These are phyloP conservation scores for Bungarus multicinctus DNA, from an alignment of 2,113 vertebrate genomes.

Conservation along the genomic window DNA sequence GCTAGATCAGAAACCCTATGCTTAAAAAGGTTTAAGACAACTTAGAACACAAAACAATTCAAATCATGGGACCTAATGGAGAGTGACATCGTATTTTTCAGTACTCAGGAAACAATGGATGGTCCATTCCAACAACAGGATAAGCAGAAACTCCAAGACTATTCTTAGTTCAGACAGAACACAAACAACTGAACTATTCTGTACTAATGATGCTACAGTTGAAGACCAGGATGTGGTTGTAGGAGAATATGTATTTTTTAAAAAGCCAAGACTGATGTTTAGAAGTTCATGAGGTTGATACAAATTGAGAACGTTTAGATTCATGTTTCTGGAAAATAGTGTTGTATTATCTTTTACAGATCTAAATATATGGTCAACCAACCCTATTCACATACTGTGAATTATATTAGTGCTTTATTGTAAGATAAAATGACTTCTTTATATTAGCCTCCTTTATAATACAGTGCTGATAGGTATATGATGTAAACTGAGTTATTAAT, in stretches of 20 bases:
- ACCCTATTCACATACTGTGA: background rate
- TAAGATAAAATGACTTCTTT: background rate
- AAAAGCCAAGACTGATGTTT: background rate
- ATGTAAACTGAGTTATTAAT: background rate
- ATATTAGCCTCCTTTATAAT: background rate
- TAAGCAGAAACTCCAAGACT: background rate
- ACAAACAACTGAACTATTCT: background rate
- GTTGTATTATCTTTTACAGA: background rate
- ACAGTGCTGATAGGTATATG: background rate
- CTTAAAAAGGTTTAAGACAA: background rate
- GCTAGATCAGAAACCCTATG: background rate
- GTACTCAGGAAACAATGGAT: background rate
- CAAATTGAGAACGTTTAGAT: background rate
- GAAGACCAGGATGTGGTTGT: background rate
- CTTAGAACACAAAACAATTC: background rate
- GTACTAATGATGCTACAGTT: background rate
- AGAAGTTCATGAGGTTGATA: background rate
- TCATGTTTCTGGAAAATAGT: background rate
- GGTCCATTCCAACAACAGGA: background rate
- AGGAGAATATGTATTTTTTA: background rate
- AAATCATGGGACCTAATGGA: background rate
- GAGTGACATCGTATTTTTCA: background rate
- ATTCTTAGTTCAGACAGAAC: background rate
- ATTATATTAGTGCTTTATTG: background rate
- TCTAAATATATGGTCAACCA: background rate